phyloP scores from a whole-genome alignment of 2,888 invertebrate genomes.

The Leucophenga montana region DNA sequence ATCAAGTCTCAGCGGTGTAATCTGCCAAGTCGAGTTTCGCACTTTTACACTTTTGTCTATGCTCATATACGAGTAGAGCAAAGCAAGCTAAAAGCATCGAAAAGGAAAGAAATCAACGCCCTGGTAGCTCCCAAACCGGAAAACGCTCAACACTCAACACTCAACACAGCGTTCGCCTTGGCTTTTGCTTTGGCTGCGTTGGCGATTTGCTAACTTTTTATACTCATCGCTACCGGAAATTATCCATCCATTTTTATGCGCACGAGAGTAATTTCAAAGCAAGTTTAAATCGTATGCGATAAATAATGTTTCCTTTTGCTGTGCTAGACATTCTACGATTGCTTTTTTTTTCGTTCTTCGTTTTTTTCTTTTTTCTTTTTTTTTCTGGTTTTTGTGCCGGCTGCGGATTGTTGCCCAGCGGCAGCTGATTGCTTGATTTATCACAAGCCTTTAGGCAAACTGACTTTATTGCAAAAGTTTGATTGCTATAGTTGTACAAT shows the following conservation, averaged over 20 bases:
- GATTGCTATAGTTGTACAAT: conserved; percentile 45
- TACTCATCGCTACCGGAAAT: conserved; percentile 19
- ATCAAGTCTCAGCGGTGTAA: conserved; percentile 58
- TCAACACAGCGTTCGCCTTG: not conserved
- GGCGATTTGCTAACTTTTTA: conserved; percentile 34
- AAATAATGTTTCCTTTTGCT: conserved; percentile 49
- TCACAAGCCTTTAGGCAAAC: conserved; percentile 63
- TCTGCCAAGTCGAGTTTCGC: conserved; percentile 63
- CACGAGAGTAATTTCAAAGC: conserved; percentile 45
- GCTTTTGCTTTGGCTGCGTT: too few relatives aligned
- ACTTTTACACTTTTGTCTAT: conserved; percentile 45
- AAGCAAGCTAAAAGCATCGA: conserved; percentile 29
- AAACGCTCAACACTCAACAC: conserved; percentile 3
- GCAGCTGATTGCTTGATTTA: conserved; percentile 61
- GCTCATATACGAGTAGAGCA: too few relatives aligned
- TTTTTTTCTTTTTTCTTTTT: not conserved
- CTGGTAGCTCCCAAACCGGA: conserved; percentile 1
- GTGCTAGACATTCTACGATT: not conserved
- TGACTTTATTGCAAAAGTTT: conserved; percentile 66
- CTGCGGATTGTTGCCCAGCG: not conserved
- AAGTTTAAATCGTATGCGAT: conserved; percentile 60
- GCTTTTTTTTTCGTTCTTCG: conserved; percentile 11
- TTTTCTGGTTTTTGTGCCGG: not conserved
- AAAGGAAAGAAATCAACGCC: conserved; percentile 3
- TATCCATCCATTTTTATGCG: conserved; percentile 38